Conservation (phyloP, 2,113 vertebrate genomes). For the Sinocyclocheilus rhinocerous region DNA sequence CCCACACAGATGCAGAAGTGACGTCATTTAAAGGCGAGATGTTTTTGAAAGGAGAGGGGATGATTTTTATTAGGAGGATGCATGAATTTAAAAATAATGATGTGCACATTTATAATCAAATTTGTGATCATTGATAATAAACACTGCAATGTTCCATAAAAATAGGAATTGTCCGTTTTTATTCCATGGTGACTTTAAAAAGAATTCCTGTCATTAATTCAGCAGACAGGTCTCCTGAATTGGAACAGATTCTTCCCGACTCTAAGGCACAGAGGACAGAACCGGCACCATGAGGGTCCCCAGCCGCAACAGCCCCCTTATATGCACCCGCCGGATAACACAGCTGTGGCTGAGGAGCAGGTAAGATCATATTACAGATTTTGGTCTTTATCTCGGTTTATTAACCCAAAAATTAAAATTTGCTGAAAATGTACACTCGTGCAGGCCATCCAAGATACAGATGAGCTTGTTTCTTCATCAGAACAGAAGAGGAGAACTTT, state of each 20-base stretch:
- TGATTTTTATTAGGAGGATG: too few species aligned
- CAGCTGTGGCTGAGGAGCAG: slow-evolving; percentile 90
- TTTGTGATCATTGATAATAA: not conserved
- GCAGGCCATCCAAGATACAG: not conserved
- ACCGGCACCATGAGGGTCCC: slow-evolving; percentile 68
- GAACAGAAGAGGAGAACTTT: not conserved
- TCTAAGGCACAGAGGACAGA: slow-evolving; percentile 82
- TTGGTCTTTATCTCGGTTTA: not conserved
- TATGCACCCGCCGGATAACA: slow-evolving; percentile 63
- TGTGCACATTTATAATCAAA: not conserved
- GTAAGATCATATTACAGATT: slow-evolving; percentile 67
- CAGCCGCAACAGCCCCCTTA: slow-evolving; percentile 63
- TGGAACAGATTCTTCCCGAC: slow-evolving; percentile 92
- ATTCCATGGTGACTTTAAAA: not conserved
- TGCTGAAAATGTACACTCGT: not conserved
- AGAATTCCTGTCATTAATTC: slow-evolving; percentile 42
- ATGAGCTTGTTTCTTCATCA: not conserved
- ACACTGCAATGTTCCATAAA: not conserved
- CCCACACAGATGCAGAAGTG: too few species aligned
- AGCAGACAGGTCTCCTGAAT: slow-evolving; percentile 83
- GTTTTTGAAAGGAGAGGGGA: too few species aligned
- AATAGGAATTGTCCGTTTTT: not conserved
- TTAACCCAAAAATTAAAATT: not conserved
- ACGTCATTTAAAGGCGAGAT: too few species aligned
- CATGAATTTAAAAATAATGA: not conserved